Conservation (phyloP, 2,888 invertebrate species). For the Brachypalpus laphriformis region DNA sequence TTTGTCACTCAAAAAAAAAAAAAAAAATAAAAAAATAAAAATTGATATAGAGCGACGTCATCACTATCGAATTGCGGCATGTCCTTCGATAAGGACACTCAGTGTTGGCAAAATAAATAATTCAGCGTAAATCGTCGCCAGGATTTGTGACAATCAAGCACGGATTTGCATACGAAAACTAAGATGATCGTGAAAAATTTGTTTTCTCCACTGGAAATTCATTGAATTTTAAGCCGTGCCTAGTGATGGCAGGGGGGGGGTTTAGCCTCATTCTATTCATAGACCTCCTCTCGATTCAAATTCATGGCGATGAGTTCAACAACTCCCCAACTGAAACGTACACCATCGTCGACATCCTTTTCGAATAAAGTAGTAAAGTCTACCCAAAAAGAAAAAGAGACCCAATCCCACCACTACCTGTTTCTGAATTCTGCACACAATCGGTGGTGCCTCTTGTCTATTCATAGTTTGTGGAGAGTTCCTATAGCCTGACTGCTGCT, state of each 20-base stretch:
- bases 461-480: constrained; percentile 46
- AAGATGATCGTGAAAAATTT: constrained; percentile 53
- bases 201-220: constrained; percentile 26
- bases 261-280: constrained; percentile 3
- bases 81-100: constrained; percentile 37
- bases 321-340: constrained; percentile 14
- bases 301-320: constrained; percentile 60
- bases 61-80: constrained; percentile 49
- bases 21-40: not conserved
- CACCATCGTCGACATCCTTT: constrained; percentile 50
- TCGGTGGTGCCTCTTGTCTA: constrained; percentile 52
- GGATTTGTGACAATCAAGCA: constrained; percentile 65
- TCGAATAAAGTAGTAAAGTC: constrained; percentile 38
- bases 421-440: constrained; percentile 67
- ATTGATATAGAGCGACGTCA: not conserved
- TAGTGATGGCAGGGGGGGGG: not conserved
- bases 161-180: constrained; percentile 65
- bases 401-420: constrained; percentile 33
- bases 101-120: constrained; percentile 40
- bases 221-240: constrained; percentile 1
- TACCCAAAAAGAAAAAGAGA: constrained; percentile 16
- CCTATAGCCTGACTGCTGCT: constrained; percentile 16
- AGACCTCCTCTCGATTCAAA: constrained; percentile 37
- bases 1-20: constrained; percentile 37
- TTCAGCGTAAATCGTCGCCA: constrained; percentile 60